Evolutionary conservation across 2,113 vertebrate genomes (phyloP).

Genomic region (Thinocorus orbignyianus): DNA sequence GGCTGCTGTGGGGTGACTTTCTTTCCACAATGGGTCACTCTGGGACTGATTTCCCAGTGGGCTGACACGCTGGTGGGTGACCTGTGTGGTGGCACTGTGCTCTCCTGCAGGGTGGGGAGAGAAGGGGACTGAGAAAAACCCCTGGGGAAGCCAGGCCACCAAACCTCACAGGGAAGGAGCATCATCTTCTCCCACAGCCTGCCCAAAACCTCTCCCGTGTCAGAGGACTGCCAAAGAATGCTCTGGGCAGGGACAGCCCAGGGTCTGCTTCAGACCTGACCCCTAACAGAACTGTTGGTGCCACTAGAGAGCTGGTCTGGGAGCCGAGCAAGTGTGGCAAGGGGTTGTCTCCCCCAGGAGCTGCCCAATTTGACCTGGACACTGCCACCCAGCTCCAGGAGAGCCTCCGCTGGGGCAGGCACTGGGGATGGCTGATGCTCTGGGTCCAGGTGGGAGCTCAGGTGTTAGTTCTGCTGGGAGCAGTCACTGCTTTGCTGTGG

Average conservation of each 20-base stretch:
- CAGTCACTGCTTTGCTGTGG: neutral
- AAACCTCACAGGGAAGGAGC: neutral
- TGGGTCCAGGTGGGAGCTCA: rapidly evolving
- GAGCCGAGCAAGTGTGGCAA: neutral
- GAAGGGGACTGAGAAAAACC: neutral
- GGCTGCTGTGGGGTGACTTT: neutral
- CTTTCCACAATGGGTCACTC: rapidly evolving
- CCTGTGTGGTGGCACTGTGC: neutral
- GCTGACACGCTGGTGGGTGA: neutral
- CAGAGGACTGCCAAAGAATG: neutral
- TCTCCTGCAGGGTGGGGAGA: rapidly evolving
- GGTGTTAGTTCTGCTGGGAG: neutral
- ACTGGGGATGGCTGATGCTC: rapidly evolving
- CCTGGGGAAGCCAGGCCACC: neutral
- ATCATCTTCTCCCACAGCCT: neutral
- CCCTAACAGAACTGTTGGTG: neutral
- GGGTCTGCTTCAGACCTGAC: neutral
- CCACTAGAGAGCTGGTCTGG: neutral
- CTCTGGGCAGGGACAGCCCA: neutral
- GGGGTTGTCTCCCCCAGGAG: neutral
- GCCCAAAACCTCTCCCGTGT: neutral
- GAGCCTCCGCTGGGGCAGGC: neutral
- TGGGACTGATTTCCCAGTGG: neutral
- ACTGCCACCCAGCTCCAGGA: rapidly evolving
- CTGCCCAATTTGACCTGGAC: neutral